Evolutionary conservation across 2,113 vertebrate genomes (phyloP), one percentile per base, ranked within the genome.

Genomic region (Dasypus novemcinctus): DNA sequence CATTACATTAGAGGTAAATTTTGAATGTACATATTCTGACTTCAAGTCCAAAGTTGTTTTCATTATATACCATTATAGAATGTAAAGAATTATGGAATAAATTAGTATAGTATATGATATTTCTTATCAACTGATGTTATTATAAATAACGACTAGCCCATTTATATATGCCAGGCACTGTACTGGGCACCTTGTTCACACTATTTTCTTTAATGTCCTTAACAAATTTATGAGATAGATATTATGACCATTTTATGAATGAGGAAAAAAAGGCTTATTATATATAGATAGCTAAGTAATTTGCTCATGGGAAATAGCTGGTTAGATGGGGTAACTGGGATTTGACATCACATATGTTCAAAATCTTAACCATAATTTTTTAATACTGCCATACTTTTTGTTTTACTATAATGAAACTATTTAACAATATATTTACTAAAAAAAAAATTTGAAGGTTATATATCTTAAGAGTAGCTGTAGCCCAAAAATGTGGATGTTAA

Each of bases 391-490:
- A 79, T 12, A 90, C 31, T 63, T 61, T 76, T 66, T 93, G 68
- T 54, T 36, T 25, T 46, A 64, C 4, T 61, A 13, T 11, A 71
- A 31, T 71, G 27, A 94, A 12, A 49, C 13, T 89, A 36, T 31
- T 86, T 92, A n/a, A 74, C 85, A 85, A 87, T 68, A 63, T n/a
- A 75, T 64, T 93, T 61, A 93, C 11, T 49, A 49, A 49, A 49
- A 49, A 49, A 49, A 49, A 23, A 59, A 83, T 64, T 78, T 46
- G 21, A 90, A 76, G 90, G 36, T 20, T 31, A 71, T 14, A 66
- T 64, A 81, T 74, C 90, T 92, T 92, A 90, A 90, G 4, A 71
- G 64, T 76, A 18, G 43, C 36, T 69, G 25, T 5, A 90, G 76
- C n/a, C 76, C 31, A 90, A 96, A 90, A 76, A 61, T 10, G 21